A percentile compares a stretch with the other conserved stretches of the same genome.
phyloP scores from a whole-genome alignment of 1,140 invertebrate species.

The Diabrotica undecimpunctata region DNA sequence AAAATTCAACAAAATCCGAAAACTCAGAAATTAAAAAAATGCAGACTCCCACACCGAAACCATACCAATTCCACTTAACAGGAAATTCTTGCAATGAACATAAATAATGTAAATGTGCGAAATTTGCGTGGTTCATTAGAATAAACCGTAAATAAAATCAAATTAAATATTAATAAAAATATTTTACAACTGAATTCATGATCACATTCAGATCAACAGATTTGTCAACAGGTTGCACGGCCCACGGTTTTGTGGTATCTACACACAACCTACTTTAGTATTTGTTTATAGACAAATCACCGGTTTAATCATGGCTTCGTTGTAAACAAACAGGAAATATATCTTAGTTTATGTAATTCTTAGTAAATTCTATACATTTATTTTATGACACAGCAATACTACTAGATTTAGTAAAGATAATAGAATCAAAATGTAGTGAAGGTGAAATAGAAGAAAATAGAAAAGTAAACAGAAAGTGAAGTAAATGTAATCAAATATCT shows the following conservation, averaged over 20 bases:
- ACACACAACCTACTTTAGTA: neutral
- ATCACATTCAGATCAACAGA: neutral
- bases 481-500: too few relatives aligned
- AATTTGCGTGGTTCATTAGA: neutral
- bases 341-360: neutral
- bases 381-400: too few relatives aligned
- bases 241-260: neutral
- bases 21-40: neutral
- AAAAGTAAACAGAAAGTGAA: too few relatives aligned
- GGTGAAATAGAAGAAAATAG: too few relatives aligned
- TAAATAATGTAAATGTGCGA: neutral
- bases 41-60: neutral
- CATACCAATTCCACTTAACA: neutral
- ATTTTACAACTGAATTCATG: conserved; percentile 1
- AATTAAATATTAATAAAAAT: neutral
- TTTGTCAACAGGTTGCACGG: neutral
- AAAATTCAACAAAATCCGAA: neutral
- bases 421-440: too few relatives aligned
- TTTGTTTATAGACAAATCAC: neutral
- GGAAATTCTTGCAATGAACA: neutral
- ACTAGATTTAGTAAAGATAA: too few relatives aligned
- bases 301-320: neutral
- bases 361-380: too few relatives aligned
- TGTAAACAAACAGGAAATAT: neutral
- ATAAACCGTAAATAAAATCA: neutral